Conservation (phyloP, 2,888 invertebrate species). For the Hecatera dysodea region DNA sequence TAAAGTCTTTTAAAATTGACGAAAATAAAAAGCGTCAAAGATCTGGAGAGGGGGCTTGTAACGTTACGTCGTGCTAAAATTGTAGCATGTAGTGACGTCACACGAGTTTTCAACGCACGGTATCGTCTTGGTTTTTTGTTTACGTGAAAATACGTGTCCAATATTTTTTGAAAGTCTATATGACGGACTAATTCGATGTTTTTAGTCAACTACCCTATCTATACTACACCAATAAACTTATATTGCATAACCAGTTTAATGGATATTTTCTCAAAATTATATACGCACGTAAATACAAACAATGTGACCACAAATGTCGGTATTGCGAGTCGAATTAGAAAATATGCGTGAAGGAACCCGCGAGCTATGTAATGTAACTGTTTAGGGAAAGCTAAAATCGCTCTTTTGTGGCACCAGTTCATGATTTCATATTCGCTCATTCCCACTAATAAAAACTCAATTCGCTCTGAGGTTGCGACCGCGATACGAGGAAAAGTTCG, state of each 20-base stretch:
- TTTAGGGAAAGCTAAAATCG: conserved; percentile 69
- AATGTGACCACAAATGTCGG: conserved; percentile 68
- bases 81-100: too few species aligned
- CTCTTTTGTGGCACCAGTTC: conserved; percentile 66
- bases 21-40: too few species aligned
- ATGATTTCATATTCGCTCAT: conserved; percentile 70
- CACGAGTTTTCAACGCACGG: too few species aligned
- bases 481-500: conserved; percentile 43
- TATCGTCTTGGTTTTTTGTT: too few species aligned
- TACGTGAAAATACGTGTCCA: too few species aligned
- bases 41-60: too few species aligned
- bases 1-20: too few species aligned
- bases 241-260: conserved; percentile 9
- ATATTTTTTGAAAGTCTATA: too few species aligned
- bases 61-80: too few species aligned
- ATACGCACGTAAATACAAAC: conserved; percentile 75
- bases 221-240: not conserved
- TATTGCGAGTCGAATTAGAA: conserved; percentile 75
- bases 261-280: conserved; percentile 67
- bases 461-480: conserved; percentile 55
- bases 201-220: too few species aligned
- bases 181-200: too few species aligned
- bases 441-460: conserved; percentile 68
- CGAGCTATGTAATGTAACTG: conserved; percentile 29
- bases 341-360: conserved; percentile 73